Evolutionary conservation across 2,797 vertebrate species (phyloP), one percentile per base, ranked within the genome.

Genomic region (Pristis pectinata): DNA sequence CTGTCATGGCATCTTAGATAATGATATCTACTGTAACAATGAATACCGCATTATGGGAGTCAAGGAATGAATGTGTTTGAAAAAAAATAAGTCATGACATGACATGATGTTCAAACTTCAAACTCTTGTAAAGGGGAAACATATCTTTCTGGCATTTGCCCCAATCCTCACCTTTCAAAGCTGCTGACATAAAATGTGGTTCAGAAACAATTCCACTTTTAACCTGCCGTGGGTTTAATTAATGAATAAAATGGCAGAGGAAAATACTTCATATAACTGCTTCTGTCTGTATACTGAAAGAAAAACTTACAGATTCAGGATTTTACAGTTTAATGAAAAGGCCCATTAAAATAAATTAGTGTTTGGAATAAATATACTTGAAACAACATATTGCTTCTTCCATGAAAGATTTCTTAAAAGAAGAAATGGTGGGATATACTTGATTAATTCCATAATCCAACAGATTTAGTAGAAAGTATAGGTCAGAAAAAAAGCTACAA

Each of bases 371-470:
- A 56, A 59, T 87, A 49, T 87, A n/a, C 56, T 61, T 17, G n/a
- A 89, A 1, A 91, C 17, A 89, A 89, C 87, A 64, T 64, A 59
- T 91, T 91, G 87, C 59, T 61, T 61, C 56, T 64, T 64, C 85
- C 34, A 4, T 22, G 87, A 64, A 59, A 34, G n/a, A 89, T 64
- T 61, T 64, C 59, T 64, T 34, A 59, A 64, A 64, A 64, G 27
- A 87, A 44, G 17, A 91, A 89, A 19, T 79, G 24, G n/a, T 37
- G 17, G 87, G 59, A 91, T 64, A 41, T 64, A 91, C 59, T 89
- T 89, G 53, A 91, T 91, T 61, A 91, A 91, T 64, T 91, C 87
- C n/a, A 91, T 22, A 91, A 91, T 91, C 3, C 1, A 15, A 89
- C 13, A 13, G 56, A 64, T 34, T 59, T 59, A 37, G 56, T 64